phyloP scores from a whole-genome alignment of 2,797 vertebrate genomes.

The Austrolebias charrua region DNA sequence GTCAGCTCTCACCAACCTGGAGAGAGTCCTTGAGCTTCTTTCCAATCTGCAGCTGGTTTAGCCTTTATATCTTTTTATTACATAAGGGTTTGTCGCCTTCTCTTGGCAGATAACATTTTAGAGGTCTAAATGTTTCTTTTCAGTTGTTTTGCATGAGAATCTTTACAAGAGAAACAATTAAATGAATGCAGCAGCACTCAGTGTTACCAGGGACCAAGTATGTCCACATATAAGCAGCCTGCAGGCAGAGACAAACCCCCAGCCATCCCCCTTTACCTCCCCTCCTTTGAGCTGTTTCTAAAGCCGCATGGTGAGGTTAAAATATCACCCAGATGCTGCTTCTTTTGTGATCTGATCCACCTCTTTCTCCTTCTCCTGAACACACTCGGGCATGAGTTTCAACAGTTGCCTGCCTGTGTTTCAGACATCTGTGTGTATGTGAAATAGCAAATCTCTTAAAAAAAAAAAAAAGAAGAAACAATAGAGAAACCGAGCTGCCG shows the following conservation, averaged over 20 bases:
- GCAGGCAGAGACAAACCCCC: constrained; percentile 22
- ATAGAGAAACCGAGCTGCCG: constrained; percentile 31
- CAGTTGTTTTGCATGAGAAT: neutral
- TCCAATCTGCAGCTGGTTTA: neutral
- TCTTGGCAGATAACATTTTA: too few species aligned
- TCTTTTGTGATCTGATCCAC: constrained; percentile 50
- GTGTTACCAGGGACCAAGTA: constrained; percentile 17
- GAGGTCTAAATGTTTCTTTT: neutral
- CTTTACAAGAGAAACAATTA: neutral
- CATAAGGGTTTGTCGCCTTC: neutral
- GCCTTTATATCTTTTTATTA: neutral
- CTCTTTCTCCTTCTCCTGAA: constrained; percentile 33
- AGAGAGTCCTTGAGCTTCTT: constrained; percentile 17
- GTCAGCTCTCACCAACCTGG: neutral
- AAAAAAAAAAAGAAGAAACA: constrained; percentile 25
- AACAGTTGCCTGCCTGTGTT: neutral
- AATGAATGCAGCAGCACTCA: constrained; percentile 5
- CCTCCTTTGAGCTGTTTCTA: constrained; percentile 48
- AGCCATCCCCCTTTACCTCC: constrained; percentile 25
- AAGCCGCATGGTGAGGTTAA: constrained; percentile 65
- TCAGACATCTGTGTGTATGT: neutral
- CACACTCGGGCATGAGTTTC: neutral
- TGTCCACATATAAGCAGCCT: constrained; percentile 30
- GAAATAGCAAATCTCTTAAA: neutral
- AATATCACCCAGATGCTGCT: constrained; percentile 68